phyloP scores from a whole-genome alignment of 1,140 invertebrate genomes.

The Ips nitidus region DNA sequence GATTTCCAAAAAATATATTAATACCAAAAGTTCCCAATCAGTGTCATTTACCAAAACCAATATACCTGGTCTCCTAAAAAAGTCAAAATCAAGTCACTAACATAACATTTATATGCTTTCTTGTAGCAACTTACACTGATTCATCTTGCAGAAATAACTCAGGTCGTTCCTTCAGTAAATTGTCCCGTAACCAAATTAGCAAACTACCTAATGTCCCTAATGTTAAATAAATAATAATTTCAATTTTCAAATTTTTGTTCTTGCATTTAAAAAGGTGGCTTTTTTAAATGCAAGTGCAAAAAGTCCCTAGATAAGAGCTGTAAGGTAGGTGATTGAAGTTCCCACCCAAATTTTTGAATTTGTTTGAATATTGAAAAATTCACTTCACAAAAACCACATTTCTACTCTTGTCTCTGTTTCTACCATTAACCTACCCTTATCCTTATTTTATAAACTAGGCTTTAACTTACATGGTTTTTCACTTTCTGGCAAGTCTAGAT shows the following conservation, averaged over 20 bases:
- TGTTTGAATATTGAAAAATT: too few species aligned
- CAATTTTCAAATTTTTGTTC: too few species aligned
- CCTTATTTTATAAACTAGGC: too few species aligned
- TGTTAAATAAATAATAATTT: conserved; percentile 42
- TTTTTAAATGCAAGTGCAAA: too few species aligned
- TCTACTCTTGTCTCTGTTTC: too few species aligned
- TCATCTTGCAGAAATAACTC: conserved; percentile 89
- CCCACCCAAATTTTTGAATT: too few species aligned
- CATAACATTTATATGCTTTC: not conserved
- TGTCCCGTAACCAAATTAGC: conserved; percentile 80
- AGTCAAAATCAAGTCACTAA: not conserved
- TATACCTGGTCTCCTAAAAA: conserved; percentile 82
- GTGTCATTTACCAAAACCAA: conserved; percentile 89
- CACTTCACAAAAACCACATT: too few species aligned
- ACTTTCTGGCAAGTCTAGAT: conserved; percentile 62
- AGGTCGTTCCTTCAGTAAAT: conserved; percentile 79
- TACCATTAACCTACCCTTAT: too few species aligned
- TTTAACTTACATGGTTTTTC: conserved; percentile 47
- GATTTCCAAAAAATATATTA: conserved; percentile 25
- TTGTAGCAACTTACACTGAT: conserved; percentile 66
- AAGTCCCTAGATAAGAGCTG: conserved; percentile 20
- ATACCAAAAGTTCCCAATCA: conserved; percentile 89
- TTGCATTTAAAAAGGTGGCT: too few species aligned
- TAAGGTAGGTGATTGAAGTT: too few species aligned
- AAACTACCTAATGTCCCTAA: conserved; percentile 76